Base-by-base conservation (phyloP, 2,797 vertebrate species). In the Chelonia mydas region DNA sequence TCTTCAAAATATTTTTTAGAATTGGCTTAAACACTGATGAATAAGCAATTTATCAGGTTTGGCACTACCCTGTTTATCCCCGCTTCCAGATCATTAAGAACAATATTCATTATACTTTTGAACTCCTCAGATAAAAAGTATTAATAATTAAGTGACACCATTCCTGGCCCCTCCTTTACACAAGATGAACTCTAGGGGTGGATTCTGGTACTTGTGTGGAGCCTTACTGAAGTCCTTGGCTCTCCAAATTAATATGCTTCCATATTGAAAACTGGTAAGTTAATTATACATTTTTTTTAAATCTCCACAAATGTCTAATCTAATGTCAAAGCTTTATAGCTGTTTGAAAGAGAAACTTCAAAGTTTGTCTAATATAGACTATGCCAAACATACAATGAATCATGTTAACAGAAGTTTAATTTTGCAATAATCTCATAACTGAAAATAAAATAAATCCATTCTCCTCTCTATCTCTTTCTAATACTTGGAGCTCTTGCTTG, bases 11-110 rank as follows among this genome's bases (percentile, higher is more conserved):
- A 0, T 0, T 41, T 92, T 92, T 55, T 54, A 41, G 25, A 41
- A 4, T 27, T 81, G 80, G 7, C 74, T 88, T 12, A 88, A 50
- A 28, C 72, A 61, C 54, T 55, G 25, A 55, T 55, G 54, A 93
- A 2, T 76, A 93, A 81, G 41, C 49, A 55, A 68, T 8, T 54
- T 57, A 85, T 51, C 37, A 88, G 3, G n/a, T 12, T 9, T 88
- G 16, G 11, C 54, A 94, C 2, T 4, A 92, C 4, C 7, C 88
- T 1, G 7, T 61, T 83, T 53, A 65, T 49, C 53, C 77, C 83
- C 91, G 86, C 76, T 82, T 80, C 47, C 72, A 87, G 7, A 3
- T 84, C 79, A 53, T 93, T 93, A 81, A 84, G 92, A 91, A 12
- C 49, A 90, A 92, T 86, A 90, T 23, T 78, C 13, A 82, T 55